Base-by-base conservation (phyloP, 2,113 vertebrate species). In the Sceloporus undulatus region DNA sequence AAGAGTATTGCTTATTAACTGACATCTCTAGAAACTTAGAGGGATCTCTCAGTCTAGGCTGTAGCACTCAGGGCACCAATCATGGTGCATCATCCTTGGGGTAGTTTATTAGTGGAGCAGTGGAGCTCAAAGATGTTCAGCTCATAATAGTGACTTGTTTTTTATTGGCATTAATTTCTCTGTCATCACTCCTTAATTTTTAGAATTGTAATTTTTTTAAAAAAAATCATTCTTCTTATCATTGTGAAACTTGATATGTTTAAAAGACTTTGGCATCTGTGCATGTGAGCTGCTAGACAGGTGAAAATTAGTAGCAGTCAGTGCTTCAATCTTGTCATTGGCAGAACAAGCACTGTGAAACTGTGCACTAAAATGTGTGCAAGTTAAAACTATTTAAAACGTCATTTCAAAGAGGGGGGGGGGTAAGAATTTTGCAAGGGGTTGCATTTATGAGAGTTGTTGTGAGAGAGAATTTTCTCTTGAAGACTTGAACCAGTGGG, bases 51-150 rank as follows among this genome's bases (percentile, higher is more conserved):
- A 0, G 14, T 87, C 6, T 48, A 48, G 48, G 48, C 5, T 48
- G 48, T 48, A 48, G 48, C 1, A 48, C 48, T 48, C 48, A 48
- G 7, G 48, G 48, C 48, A 42, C 8, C 52, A 71, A 19, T 16
- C 14, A 52, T n/a, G 48, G 77, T 76, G 29, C 90, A 3, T 16
- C 29, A 56, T 89, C 87, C 77, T 88, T 90, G 16, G 85, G 86
- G 90, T 92, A 93, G 94, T n/a, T 21, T 56, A 1, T 81, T 82
- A 91, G 81, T 88, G 62, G 88, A 38, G 29, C 88, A 85, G 8
- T 90, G 48, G 85, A 80, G 27, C n/a, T 78, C 62, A 65, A 1
- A 84, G 78, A 19, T 40, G 73, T 78, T 62, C 13, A 62, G 18
- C 52, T 79, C 16, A 19, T n/a, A 56, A 79, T 54, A 79, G 52